phyloP scores from a whole-genome alignment of 2,888 invertebrate genomes.

The Dascillus cervinus region DNA sequence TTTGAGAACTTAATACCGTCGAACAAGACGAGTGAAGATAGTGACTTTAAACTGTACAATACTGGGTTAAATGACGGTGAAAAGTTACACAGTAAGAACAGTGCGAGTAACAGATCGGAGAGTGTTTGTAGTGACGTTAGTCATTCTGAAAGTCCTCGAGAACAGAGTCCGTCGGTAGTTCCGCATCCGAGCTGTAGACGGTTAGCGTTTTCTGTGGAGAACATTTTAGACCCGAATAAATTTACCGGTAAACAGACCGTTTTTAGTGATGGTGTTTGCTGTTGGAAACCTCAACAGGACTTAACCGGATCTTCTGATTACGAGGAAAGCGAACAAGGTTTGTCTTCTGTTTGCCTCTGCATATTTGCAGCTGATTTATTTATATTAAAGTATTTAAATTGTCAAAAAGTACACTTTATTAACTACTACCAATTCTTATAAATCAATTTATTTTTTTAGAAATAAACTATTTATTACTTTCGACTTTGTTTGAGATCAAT shows the following conservation, averaged over 20 bases:
- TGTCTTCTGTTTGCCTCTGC: no score
- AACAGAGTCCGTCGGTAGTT: constrained; percentile 37
- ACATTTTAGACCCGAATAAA: constrained; percentile 84
- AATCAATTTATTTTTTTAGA: no score
- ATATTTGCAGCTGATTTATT: no score
- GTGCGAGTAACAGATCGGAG: constrained; percentile 34
- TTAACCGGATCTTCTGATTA: constrained; percentile 47
- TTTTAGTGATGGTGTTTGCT: constrained; percentile 41
- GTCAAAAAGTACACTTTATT: no score
- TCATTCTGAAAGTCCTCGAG: constrained; percentile 38
- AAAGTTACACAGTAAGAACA: constrained; percentile 11
- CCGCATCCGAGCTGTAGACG: constrained; percentile 55
- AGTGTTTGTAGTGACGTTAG: constrained; percentile 44
- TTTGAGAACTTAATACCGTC: constrained; percentile 28
- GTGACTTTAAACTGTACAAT: constrained; percentile 31
- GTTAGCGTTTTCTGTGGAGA: constrained; percentile 84
- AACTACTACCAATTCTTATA: no score
- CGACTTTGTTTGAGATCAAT: no score
- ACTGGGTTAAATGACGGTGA: constrained; percentile 13
- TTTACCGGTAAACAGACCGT: constrained; percentile 63
- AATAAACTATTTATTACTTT: no score
- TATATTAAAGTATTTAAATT: no score
- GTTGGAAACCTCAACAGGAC: constrained; percentile 46
- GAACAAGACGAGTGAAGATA: constrained; percentile 27
- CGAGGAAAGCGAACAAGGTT: constrained; percentile 46